Percentiles rank a stretch among this genome's conserved stretches.
Conservation (phyloP, 2,888 invertebrate species). For the Melinaea marsaeus region DNA sequence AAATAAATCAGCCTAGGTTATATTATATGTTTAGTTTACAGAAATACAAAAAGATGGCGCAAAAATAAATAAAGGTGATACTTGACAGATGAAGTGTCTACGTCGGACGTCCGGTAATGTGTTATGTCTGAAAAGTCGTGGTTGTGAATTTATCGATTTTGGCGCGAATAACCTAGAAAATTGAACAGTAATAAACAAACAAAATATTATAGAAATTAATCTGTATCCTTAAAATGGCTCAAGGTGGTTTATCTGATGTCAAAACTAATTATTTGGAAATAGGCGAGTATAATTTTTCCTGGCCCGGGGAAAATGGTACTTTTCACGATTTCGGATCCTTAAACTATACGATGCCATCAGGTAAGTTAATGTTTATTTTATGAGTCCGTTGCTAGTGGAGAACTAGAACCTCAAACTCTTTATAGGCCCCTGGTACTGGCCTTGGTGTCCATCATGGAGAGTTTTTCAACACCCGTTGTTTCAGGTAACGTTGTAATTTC, state of each 20-base stretch:
- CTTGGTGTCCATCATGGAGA: slow-evolving; percentile 85
- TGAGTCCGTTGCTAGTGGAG: not conserved
- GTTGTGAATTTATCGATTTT: slow-evolving; percentile 48
- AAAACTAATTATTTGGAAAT: slow-evolving; percentile 66
- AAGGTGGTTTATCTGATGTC: slow-evolving; percentile 52
- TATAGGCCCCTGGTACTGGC: slow-evolving; percentile 80
- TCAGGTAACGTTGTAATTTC: slow-evolving; percentile 49
- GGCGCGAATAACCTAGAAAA: slow-evolving; percentile 45
- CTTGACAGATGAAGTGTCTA: not conserved
- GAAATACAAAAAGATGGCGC: too few relatives aligned
- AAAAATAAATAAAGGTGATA: too few relatives aligned
- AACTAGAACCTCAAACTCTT: slow-evolving; percentile 17
- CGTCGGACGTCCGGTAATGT: not conserved
- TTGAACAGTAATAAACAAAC: slow-evolving; percentile 11
- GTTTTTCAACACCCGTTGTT: slow-evolving; percentile 83
- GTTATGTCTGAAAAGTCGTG: not conserved
- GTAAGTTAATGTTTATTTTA: slow-evolving; percentile 39
- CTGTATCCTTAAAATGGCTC: slow-evolving; percentile 39
- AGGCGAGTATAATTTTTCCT: slow-evolving; percentile 69
- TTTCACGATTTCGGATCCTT: slow-evolving; percentile 64
- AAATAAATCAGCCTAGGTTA: too few relatives aligned
- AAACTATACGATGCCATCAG: slow-evolving; percentile 71
- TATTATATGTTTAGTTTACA: too few relatives aligned
- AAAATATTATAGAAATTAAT: slow-evolving; percentile 10
- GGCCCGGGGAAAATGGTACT: slow-evolving; percentile 73